A percentile compares a stretch with the other conserved stretches of the same genome.
Conservation (phyloP, 2,113 vertebrate species). For the Eulemur macaco region DNA sequence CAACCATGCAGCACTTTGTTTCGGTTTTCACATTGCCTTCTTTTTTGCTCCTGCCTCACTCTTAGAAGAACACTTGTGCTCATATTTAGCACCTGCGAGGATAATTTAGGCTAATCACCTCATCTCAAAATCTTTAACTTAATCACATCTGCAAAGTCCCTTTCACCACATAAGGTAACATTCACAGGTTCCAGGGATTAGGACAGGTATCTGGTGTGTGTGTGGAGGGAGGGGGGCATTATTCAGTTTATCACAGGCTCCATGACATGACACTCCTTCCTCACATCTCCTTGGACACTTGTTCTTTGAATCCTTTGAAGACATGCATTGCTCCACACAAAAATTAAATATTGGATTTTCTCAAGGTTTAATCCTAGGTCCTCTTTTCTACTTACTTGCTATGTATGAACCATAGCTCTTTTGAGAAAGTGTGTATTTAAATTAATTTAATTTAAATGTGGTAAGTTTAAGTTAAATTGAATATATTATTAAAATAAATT, state of each 20-base stretch:
- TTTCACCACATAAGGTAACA: neutral
- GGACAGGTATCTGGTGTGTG: neutral
- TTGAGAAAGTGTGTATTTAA: neutral
- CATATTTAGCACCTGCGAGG: neutral
- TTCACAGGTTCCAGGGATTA: neutral
- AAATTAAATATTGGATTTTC: slow-evolving; percentile 1
- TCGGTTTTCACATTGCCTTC: neutral
- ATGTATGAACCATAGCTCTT: neutral
- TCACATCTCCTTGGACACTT: neutral
- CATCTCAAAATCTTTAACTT: neutral
- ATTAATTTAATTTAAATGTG: neutral
- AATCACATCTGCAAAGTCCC: neutral
- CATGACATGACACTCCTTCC: neutral
- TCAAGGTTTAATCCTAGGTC: neutral
- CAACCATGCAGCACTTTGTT: neutral
- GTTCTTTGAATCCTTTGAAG: neutral
- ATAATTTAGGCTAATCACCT: neutral
- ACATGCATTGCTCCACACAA: neutral
- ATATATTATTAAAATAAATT: neutral
- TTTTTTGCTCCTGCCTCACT: neutral
- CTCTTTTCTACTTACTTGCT: neutral
- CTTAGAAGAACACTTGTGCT: neutral
- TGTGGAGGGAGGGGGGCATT: neutral
- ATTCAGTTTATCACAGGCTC: neutral
- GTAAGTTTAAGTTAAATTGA: neutral